Conservation (phyloP, 2,797 vertebrate species). For the Pipistrellus nathusii region DNA sequence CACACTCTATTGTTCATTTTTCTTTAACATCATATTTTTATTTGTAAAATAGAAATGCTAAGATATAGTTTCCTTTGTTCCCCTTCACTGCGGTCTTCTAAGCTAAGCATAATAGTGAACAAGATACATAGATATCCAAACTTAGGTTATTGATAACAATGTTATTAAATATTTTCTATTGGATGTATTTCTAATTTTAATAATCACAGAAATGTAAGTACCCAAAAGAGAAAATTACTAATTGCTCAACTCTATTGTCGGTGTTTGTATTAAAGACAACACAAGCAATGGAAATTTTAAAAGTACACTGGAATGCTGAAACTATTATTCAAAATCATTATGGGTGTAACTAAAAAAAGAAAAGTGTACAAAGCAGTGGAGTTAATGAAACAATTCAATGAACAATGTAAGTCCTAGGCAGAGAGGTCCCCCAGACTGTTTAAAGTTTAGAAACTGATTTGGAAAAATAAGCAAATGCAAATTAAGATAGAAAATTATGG, state of each 20-base stretch:
- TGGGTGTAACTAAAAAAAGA: background rate
- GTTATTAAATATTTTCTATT: constrained; percentile 40
- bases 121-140: background rate
- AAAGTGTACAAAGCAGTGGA: background rate
- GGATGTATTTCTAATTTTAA: background rate
- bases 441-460: constrained; percentile 61
- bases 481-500: constrained; percentile 70
- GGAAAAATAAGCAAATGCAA: constrained; percentile 70
- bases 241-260: background rate
- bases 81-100: background rate
- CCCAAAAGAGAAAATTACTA: background rate
- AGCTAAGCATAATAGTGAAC: background rate
- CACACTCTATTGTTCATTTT: background rate
- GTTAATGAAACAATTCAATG: constrained; percentile 39
- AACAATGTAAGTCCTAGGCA: background rate
- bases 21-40: background rate
- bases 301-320: background rate
- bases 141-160: background rate
- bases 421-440: background rate
- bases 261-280: background rate
- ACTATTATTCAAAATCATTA: background rate
- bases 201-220: background rate
- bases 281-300: background rate
- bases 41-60: background rate
- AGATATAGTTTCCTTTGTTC: background rate